Conservation (phyloP, 2,797 vertebrate genomes). For the Natrix natrix region DNA sequence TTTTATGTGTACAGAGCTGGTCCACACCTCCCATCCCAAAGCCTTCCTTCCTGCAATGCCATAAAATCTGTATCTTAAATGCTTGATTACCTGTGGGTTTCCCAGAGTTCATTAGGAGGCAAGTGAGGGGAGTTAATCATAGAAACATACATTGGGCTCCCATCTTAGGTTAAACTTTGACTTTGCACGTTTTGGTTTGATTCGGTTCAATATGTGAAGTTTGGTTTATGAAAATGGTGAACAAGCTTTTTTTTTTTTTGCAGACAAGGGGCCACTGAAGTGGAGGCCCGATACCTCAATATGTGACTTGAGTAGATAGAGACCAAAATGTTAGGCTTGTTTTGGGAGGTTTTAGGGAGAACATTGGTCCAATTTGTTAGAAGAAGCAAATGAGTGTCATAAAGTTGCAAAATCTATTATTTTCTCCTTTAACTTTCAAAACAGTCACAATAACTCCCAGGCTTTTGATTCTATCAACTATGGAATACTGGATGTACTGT, state of each 20-base stretch:
- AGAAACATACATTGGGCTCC: neutral
- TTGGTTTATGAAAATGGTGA: neutral
- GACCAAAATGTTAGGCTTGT: neutral
- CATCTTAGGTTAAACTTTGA: neutral
- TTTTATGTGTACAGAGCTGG: too few relatives aligned
- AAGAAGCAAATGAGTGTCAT: neutral
- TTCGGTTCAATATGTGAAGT: neutral
- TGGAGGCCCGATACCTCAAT: neutral
- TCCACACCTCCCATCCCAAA: neutral
- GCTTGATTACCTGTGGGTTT: neutral
- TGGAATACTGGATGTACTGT: neutral
- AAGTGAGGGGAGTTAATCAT: neutral
- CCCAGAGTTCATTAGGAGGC: neutral
- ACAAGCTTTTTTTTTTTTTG: neutral
- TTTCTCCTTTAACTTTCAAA: neutral
- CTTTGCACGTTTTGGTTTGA: neutral
- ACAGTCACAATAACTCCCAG: neutral
- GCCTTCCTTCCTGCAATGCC: neutral
- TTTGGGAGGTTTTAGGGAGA: neutral
- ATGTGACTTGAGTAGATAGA: neutral
- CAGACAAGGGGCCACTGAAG: neutral
- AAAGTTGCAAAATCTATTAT: neutral
- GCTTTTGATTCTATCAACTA: neutral
- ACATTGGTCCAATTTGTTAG: neutral
- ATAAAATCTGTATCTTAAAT: neutral